phyloP scores from a whole-genome alignment of 1,140 invertebrate genomes.

The Callitettix versicolor region DNA sequence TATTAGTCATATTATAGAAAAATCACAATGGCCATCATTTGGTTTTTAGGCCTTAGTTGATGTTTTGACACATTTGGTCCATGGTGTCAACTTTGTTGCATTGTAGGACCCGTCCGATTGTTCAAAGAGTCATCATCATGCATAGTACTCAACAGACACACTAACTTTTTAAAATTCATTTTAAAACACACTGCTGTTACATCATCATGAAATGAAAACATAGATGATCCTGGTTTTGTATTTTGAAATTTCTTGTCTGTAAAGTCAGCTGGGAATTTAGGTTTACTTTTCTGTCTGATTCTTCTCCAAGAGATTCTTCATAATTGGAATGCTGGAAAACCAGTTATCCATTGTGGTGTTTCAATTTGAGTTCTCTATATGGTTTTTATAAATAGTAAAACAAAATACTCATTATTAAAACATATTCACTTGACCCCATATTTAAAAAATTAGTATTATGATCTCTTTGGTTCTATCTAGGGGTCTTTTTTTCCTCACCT shows the following conservation, averaged over 20 bases:
- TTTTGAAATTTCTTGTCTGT: background rate
- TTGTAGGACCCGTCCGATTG: too few relatives aligned
- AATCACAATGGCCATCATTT: background rate
- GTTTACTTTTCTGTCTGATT: conserved; percentile 29
- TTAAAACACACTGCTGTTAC: conserved; percentile 21
- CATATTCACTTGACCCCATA: too few relatives aligned
- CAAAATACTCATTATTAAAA: too few relatives aligned
- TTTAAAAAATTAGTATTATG: too few relatives aligned
- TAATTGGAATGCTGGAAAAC: conserved; percentile 26
- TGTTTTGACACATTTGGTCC: conserved; percentile 27
- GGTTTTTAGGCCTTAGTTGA: conserved; percentile 10
- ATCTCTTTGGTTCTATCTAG: too few relatives aligned
- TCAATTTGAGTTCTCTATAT: conserved; percentile 27
- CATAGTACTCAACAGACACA: background rate
- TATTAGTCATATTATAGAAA: conserved; percentile 2
- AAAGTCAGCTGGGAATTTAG: conserved; percentile 12
- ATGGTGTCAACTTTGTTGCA: conserved; percentile 30
- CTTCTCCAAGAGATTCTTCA: conserved; percentile 16
- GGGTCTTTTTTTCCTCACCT: too few relatives aligned
- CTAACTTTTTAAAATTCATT: conserved; percentile 19
- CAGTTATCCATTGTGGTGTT: conserved; percentile 31
- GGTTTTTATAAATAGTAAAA: conserved; percentile 24
- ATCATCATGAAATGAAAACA: conserved; percentile 19
- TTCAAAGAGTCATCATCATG: too few relatives aligned
- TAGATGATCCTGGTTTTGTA: conserved; percentile 1